phyloP scores from a whole-genome alignment of 2,113 vertebrate genomes.

The Barnardius zonarius region DNA sequence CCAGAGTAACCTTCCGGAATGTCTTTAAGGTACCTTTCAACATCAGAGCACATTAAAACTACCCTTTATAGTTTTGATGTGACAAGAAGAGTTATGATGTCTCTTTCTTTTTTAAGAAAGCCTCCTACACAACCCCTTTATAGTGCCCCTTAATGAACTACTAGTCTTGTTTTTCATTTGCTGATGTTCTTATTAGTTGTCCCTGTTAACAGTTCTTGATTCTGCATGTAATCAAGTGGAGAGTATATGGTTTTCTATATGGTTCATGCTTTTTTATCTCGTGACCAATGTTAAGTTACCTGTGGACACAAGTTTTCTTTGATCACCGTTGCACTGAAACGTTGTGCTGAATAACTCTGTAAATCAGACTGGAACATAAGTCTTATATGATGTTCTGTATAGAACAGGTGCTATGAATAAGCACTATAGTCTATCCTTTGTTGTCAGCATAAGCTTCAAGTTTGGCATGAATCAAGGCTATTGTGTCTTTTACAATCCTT shows the following conservation, averaged over 20 bases:
- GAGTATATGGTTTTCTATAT: background rate
- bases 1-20: background rate
- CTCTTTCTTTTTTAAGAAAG: background rate
- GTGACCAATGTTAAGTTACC: background rate
- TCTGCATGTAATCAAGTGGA: background rate
- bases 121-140: background rate
- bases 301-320: background rate
- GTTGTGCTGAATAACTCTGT: background rate
- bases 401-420: background rate
- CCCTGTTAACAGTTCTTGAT: background rate
- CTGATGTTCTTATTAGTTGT: background rate
- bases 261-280: background rate
- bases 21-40: background rate
- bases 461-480: background rate
- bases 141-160: background rate
- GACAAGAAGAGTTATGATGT: background rate
- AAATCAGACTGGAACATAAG: background rate
- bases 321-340: background rate
- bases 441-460: background rate
- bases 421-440: background rate
- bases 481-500: background rate
- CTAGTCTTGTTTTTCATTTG: background rate
- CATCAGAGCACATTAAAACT: background rate
- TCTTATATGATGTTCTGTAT: background rate
- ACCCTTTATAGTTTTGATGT: background rate